Base-by-base conservation (phyloP, 2,113 vertebrate species). In the Chinchilla lanigera region DNA sequence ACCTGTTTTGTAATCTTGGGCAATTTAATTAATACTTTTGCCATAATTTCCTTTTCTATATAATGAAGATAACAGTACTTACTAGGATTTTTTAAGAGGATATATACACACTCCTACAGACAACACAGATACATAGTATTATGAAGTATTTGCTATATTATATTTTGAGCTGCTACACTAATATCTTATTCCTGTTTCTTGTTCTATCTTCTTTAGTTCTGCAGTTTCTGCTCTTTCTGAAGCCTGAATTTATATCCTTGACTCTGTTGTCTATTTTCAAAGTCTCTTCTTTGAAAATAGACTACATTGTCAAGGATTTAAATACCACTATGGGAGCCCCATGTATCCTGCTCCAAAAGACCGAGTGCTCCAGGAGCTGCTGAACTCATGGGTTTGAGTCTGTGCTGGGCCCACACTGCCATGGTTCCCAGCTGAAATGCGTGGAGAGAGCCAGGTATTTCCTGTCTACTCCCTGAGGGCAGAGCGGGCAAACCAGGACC, bases 221-320 rank as follows among this genome's bases (percentile, higher is more conserved):
- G 7, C 16, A n/a, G 6, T 81, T 80, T 91, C 69, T 14, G 14
- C 20, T 56, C 3, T 75, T 60, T 80, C 61, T 93, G 4, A 60
- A 65, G 26, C 11, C 5, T 56, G 50, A 88, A 19, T 95, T 86
- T 65, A 19, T 75, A n/a, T 65, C 28, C 38, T 69, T 71, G 50
- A 75, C 41, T 75, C 26, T 77, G 7, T 44, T 89, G 20, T 86
- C 11, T 47, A 47, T 41, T 92, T 89, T 11, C 3, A n/a, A 20
- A 54, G 47, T 89, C 58, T 75, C 5, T 80, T 90, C 47, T 81
- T 91, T 97, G 63, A 84, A 85, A 95, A 77, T 5, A 78, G 20
- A 86, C 3, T 73, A 28, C 5, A 84, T 47, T 41, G 1, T 73
- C 22, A 81, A 81, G 44, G 12, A 11, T 60, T 89, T 33, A 50